Percentiles rank a stretch among this genome's conserved stretches.
These are phyloP conservation scores for Leucophenga maculata DNA, from an alignment of 2,888 invertebrate species.

Conservation along the genomic window DNA sequence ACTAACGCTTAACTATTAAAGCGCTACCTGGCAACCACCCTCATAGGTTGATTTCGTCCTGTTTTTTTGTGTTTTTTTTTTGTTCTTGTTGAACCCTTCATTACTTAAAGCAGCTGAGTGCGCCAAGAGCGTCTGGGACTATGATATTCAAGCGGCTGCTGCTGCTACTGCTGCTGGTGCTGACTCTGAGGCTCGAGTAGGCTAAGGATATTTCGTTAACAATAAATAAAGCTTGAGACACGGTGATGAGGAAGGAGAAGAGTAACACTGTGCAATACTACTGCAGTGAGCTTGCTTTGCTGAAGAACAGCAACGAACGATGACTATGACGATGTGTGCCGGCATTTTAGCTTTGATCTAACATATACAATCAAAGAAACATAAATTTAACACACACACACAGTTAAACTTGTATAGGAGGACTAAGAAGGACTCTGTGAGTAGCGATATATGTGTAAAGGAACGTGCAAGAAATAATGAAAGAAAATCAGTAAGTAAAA, in stretches of 20 bases:
- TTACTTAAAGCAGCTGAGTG: constrained; percentile 12
- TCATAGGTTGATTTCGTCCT: not conserved
- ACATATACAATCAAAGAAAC: not conserved
- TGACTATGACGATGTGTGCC: constrained; percentile 34
- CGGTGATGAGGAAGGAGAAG: constrained; percentile 40
- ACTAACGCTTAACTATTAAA: not conserved
- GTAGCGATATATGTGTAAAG: not conserved
- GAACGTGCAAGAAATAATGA: constrained; percentile 18
- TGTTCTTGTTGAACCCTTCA: constrained; percentile 22
- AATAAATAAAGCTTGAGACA: constrained; percentile 64
- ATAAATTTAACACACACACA: constrained; percentile 5
- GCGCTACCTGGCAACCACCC: constrained; percentile 18
- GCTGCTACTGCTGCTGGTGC: constrained; percentile 9
- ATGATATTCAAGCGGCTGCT: constrained; percentile 8
- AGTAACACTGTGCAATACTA: no score
- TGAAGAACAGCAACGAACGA: constrained; percentile 30
- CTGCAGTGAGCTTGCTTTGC: constrained; percentile 45
- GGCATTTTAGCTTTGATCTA: constrained; percentile 46
- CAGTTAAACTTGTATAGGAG: not conserved
- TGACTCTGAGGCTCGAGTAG: constrained; percentile 12
- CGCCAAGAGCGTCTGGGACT: constrained; percentile 4
- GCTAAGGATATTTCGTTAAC: constrained; percentile 61
- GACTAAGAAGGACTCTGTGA: constrained; percentile 1
- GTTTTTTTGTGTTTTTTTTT: not conserved
- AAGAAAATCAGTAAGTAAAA: constrained; percentile 26